These are phyloP conservation scores for Eumeta japonica DNA, from an alignment of 1,140 invertebrate species.

Conservation along the genomic window DNA sequence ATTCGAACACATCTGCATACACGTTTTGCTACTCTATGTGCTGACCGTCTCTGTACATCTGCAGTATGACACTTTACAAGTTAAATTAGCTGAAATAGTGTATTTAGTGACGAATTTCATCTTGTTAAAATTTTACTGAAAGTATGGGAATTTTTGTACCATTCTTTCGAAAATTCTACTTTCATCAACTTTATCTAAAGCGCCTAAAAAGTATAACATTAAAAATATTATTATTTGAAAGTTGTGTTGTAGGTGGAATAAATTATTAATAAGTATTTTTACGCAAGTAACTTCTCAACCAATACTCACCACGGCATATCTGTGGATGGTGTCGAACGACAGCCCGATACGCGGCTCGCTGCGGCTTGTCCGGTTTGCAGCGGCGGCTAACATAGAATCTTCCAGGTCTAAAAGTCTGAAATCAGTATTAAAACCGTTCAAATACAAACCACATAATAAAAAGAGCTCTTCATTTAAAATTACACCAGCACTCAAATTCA, in stretches of 20 bases:
- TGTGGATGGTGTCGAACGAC: slow-evolving; percentile 14
- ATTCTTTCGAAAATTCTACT: no score
- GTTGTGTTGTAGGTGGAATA: no score
- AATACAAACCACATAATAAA: not conserved
- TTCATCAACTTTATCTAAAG: no score
- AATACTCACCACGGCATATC: slow-evolving; percentile 14
- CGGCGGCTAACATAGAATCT: slow-evolving; percentile 18
- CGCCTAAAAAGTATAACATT: not conserved
- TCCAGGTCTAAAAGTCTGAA: slow-evolving; percentile 21
- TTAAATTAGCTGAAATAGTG: no score
- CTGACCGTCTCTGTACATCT: no score
- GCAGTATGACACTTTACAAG: no score
- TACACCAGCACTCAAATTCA: not conserved
- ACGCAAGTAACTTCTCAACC: not conserved
- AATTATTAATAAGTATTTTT: not conserved
- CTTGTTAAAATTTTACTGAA: no score
- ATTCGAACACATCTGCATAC: no score
- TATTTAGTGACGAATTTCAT: no score
- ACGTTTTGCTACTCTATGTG: no score
- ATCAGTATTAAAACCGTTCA: slow-evolving; percentile 1
- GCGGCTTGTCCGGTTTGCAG: slow-evolving; percentile 4
- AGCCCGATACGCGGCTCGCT: slow-evolving; percentile 6
- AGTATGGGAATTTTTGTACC: no score
- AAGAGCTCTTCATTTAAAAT: not conserved
- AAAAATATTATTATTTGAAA: no score